phyloP scores from a whole-genome alignment of 2,888 invertebrate species.

The Nycteola revayana region DNA sequence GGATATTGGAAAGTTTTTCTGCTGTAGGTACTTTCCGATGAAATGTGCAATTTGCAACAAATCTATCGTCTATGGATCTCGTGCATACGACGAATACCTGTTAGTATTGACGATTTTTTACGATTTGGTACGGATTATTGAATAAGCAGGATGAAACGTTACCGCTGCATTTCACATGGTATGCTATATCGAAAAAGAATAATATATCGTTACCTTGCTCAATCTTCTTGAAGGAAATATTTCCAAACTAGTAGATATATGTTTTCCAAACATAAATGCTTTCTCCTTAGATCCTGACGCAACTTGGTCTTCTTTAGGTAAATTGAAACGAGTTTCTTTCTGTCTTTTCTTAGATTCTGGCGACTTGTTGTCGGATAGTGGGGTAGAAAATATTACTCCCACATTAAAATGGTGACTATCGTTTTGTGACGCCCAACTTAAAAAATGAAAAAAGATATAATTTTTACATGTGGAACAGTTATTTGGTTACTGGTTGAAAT shows the following conservation, averaged over 20 bases:
- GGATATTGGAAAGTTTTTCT: too few species aligned
- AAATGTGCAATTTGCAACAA: too few species aligned
- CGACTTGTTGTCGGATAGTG: constrained; percentile 79
- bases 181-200: too few species aligned
- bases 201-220: constrained; percentile 73
- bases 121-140: too few species aligned
- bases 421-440: constrained; percentile 83
- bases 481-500: too few species aligned
- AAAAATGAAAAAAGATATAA: constrained; percentile 11
- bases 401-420: constrained; percentile 81
- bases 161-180: too few species aligned
- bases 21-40: too few species aligned
- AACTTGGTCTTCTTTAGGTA: constrained; percentile 77
- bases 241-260: constrained; percentile 76
- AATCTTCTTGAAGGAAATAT: constrained; percentile 74
- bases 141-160: too few species aligned
- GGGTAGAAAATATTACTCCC: constrained; percentile 91
- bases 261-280: constrained; percentile 64
- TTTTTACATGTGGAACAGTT: too few species aligned
- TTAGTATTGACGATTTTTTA: too few species aligned
- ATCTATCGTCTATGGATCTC: too few species aligned
- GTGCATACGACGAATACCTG: too few species aligned
- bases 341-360: constrained; percentile 59
- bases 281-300: constrained; percentile 64
- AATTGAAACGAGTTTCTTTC: constrained; percentile 84